Base-by-base conservation (phyloP, 92 coral and sea anemone genomes). In the Paragorgia papillata region DNA sequence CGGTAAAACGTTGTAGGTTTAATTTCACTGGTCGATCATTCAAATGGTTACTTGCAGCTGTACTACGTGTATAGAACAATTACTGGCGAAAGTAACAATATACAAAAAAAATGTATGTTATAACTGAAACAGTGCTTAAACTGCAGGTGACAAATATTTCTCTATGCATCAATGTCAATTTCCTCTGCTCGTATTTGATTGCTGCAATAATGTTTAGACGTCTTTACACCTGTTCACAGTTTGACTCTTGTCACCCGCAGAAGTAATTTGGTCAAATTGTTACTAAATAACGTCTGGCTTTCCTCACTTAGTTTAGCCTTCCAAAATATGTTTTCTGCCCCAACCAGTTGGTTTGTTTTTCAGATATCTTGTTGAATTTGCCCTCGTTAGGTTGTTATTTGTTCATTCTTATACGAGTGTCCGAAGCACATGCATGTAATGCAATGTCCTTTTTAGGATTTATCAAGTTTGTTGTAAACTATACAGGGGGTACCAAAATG, bases 201-300 rank as follows among this genome's bases (percentile, higher is more conserved):
- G 50, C 41, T 27, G 59, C 60, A 68, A 68, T 57, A 68, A 44
- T 68, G 75, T 68, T 68, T 68, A 44, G 75, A 49, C 59, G 40
- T 68, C 59, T 25, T 57, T 48, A 27, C 59, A 68, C 54, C 75
- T 46, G 58, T 59, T 68, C 75, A 68, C 75, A 68, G 75, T 48
- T 68, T 68, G 75, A 68, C 41, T 26, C 39, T 27, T 14, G 33
- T 48, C 75, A 49, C 75, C 59, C 33, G 75, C 75, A 35, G 55
- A 13, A 28, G 15, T 40, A 21, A 8, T 66, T 40, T n/a, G n/a
- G n/a, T n/a, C 54, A 68, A 68, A 31, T 26, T 14, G 8, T 20
- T 29, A 24, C 29, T 57, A 44, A 68, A 22, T 21, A 22, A 8
- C 26, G 22, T 46, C 7, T 46, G 53, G 17, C 53, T 46, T 46